Evolutionary conservation across 2,888 invertebrate species (phyloP), one percentile per base, ranked within the genome.

Genomic region (Seladonia tumulorum): DNA sequence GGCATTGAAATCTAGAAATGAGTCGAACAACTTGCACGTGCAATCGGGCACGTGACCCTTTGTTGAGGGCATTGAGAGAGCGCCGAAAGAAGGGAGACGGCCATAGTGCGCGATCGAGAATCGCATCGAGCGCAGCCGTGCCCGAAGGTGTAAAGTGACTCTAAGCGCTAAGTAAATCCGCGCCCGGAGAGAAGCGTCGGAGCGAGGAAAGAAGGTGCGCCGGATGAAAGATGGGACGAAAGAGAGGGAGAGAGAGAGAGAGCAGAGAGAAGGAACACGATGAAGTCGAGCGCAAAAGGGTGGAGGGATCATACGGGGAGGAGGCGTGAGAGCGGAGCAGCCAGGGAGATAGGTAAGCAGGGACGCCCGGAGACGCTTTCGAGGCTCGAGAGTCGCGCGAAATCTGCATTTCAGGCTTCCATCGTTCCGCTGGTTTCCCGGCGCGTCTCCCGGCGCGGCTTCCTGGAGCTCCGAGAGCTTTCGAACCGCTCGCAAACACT

Each of bases 361-460:
- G 78, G 75, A 63, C 63, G 79, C 68, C 68, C 81, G 84, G 90
- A 87, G 89, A 89, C 89, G 91, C 91, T 93, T 93, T 91, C 90
- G 89, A 91, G 91, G 88, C 92, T 92, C 91, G 92, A 93, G 94
- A 94, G 92, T 93, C 93, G 91, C 93, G 92, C 90, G 92, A 93
- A 95, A 95, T 95, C 95, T 95, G 95, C 95, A 95, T 95, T 95
- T 95, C 94, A 94, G 93, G 91, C 94, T 95, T 93, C 94, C 93
- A 93, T 93, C 91, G 92, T 92, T 92, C 92, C 91, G 92, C 92
- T 92, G 89, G 83, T 87, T 53, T 22, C n/a, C 10, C 53, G 53
- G 22, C 83, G 86, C 86, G 76, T 74, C 83, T 89, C 90, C 87
- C 89, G 89, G 89, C 89, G 87, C 86, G 87, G 87, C 87, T 89